Evolutionary conservation across 2,797 vertebrate species (phyloP), one percentile per base, ranked within the genome.

Genomic region (Hapalemur alaotrensis): DNA sequence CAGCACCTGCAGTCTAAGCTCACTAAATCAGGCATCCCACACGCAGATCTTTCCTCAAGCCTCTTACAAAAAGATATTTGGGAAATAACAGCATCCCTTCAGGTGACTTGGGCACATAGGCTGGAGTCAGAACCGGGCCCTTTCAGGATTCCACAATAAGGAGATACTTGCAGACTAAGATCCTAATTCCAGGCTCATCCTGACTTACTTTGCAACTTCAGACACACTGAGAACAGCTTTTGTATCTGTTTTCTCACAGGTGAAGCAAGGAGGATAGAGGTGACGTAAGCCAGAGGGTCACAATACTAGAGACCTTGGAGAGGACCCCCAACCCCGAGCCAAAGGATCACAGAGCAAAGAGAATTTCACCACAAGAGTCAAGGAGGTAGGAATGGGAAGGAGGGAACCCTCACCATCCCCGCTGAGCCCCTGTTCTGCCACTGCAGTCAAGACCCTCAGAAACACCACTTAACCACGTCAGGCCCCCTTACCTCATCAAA

Each of bases 1-100:
- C 23, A 23, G 28, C 5, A 4, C 18, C 61, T 1, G 61, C 0
- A 2, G 35, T 10, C 28, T 5, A 4, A 20, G 25, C 1, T 84
- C 50, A 30, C 20, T 41, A 38, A 13, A 0, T 84, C 57, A 5
- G 67, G 72, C 35, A 54, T 28, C 57, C 6, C 12, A 13, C 14
- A 35, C 41, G 18, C 48, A 38, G 18, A 46, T 1, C 23, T 5
- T 9, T 52, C n/a, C 50, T 88, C 83, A 52, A 65, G 48, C 18
- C 32, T 14, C 82, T 32, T 30, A 23, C 12, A 17, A 43, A 38
- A 73, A 20, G 5, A 69, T 32, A 69, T 23, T 59, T n/a, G 73
- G 57, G 63, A 89, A 94, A 63, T 5, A 63, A 15, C 0, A 22
- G 6, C 12, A 18, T 35, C 69, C 22, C 25, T 76, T 41, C 41